Evolutionary conservation across 2,113 vertebrate species (phyloP), one percentile per base, ranked within the genome.

Genomic region (Sylvia atricapilla): DNA sequence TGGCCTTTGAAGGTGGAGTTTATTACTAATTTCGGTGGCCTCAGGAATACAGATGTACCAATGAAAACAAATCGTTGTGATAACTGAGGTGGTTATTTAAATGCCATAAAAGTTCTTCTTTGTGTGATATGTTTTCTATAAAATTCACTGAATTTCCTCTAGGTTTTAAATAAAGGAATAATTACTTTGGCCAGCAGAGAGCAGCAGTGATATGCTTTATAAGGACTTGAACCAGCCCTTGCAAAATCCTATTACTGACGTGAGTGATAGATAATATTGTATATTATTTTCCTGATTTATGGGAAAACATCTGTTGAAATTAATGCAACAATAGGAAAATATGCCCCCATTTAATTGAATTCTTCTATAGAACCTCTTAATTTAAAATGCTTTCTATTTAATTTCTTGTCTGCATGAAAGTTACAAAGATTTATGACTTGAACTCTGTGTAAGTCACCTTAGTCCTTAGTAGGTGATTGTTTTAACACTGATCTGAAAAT

Each of bases 171-270:
- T 76, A 84, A 80, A 79, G 77, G 64, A 96, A 90, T 97, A 95
- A 96, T 94, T 70, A n/a, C 31, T 97, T 95, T 97, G 92, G 88
- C 98, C 98, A 98, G 97, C 96, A 98, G 98, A 98, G 97, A 97
- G 98, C 98, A 98, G 98, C 96, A 98, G 77, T 96, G 97, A 96
- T 96, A 96, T 90, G 78, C 53, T 95, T 53, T 95, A 87, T n/a
- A 78, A 72, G 33, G 39, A 53, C 49, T 55, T 28, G 43, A 93
- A 30, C 49, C 74, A 94, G 24, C 67, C 43, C 28, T 90, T 80
- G 62, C 72, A 93, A 94, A 95, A 68, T 41, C 10, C 31, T 80
- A 3, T 43, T 55, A 87, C 30, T 76, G 56, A 3, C 52, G 13
- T 30, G 18, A 93, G 14, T 60, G 9, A 15, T 55, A 31, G 33